Evolutionary conservation across 2,888 invertebrate genomes (phyloP), one percentile per base, ranked within the genome.

Genomic region (Drosophila hamatofila): DNA sequence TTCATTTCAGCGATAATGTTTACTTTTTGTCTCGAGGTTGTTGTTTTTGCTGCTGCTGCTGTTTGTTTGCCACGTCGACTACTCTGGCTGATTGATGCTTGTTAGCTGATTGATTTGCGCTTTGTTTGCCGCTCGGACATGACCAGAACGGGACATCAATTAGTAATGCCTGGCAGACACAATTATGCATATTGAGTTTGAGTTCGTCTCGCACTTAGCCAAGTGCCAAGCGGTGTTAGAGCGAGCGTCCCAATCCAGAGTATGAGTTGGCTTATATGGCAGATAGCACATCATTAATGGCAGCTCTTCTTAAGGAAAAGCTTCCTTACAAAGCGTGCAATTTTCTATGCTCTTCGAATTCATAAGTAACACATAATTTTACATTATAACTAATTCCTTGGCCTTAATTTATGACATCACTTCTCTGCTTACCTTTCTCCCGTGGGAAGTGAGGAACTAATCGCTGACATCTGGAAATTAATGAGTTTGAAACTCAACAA

Each of bases 101-200:
- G 88, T 84, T 84, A 69, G 88, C 84, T 84, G 89, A 89, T 84
- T 84, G 84, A 85, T 89, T 85, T 89, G 84, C 66, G 88, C 81
- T 84, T 84, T 89, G 84, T 87, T 87, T 87, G 89, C 88, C 70
- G 63, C 75, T 78, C 83, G 81, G 74, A 77, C 86, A 80, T 70
- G 86, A 75, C 72, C 86, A 75, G 80, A 80, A 76, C 82, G 79
- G 83, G 75, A 75, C 88, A 89, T 84, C 89, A 89, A 85, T 85
- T 89, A 85, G 89, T 77, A 85, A 89, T 78, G 89, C 84, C 88
- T 89, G 80, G 66, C 77, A 79, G 84, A 72, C 79, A 76, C 87
- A 83, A 83, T 86, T 86, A 86, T 83, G 87, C 89, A 83, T 88
- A 88, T 88, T 78, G 79, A 66, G 77, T 42, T 42, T 44, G 42